Evolutionary conservation across 2,797 vertebrate genomes (phyloP), one percentile per base, ranked within the genome.

Genomic region (Alosa sapidissima): DNA sequence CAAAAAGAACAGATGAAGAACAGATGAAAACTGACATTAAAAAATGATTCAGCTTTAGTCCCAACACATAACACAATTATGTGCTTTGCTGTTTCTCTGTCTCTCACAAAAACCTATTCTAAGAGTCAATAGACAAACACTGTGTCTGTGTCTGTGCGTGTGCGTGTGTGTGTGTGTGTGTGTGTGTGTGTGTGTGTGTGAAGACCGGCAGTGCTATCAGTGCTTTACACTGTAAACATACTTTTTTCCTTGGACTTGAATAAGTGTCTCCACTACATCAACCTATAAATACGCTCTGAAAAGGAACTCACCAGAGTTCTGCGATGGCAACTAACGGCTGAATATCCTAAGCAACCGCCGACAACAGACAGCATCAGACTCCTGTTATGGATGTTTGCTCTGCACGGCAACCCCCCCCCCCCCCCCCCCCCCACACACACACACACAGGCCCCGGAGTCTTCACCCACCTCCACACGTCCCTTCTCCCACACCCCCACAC

Each of bases 351-450:
- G 72, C 72, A 78, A 78, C 72, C 16, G 72, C 21, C 16, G 6
- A 78, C 72, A 78, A 78, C 72, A 78, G 2, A 78, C 72, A 16
- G 16, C 36, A 47, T 78, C 72, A 78, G 36, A 47, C 6, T 47
- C 72, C 72, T 78, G 16, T 47, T 78, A 78, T 78, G 41, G 36
- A 21, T 78, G 41, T 47, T 78, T 47, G 72, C 72, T 78, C 72
- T 19, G 13, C 33, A 41, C 36, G 1, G 68, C 13, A 19, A 19
- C 19, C n/a, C 58, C 3, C 58, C 7, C 58, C 21, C 58, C 21
- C 5, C 36, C 5, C 28, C 7, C 28, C 28, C 28, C 2, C 24
- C 7, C 62, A 68, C 62, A 33, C 62, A 33, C 24, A 33, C 62
- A 68, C 62, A 7, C 62, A 68, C 24, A 36, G 9, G 16, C 68